Evolutionary conservation across 2,888 invertebrate species (phyloP), one percentile per base, ranked within the genome.

Genomic region (Sesamia inferens): DNA sequence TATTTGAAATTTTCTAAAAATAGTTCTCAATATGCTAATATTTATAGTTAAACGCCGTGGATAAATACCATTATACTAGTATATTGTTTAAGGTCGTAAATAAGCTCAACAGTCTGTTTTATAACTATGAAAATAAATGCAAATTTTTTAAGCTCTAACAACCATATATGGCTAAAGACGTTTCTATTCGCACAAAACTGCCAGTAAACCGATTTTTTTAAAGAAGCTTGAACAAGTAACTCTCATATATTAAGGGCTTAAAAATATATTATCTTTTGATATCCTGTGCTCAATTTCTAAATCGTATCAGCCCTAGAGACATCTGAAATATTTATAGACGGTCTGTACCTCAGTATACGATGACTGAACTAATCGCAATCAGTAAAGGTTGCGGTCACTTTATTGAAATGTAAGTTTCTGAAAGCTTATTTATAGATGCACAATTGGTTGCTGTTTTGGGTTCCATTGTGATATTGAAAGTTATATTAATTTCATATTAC

Each of bases 391-490:
- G 61, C 59, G 76, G 78, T 78, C 80, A 83, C 76, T 67, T 76
- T 83, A 85, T 85, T 84, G 84, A 85, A 84, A 83, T 81, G 84
- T 83, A 65, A 83, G 78, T 74, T 83, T 70, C 72, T 76, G 62
- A 54, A 65, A 77, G 71, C 22, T 85, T 79, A 71, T 79, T 83
- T 31, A 31, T 3, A 31, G 79, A 83, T 67, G 75, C 67, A 62
- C 51, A 62, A 75, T 68, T 55, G 44, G 10, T 59, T 55, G 44
- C 13, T 59, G 69, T 82, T 73, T 71, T 61, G 69, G 70, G 44
- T 62, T 61, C 47, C 16, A 48, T 59, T 2, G 62, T 39, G 5
- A 51, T 47, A 48, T 44, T n/a, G 14, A 42, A 57, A 57, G 61
- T 31, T 66, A 77, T 31, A 31, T 61, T 13, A 22, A 71, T 71